Evolutionary conservation across 2,113 vertebrate genomes (phyloP).

Genomic region (Bagarius yarrelli): DNA sequence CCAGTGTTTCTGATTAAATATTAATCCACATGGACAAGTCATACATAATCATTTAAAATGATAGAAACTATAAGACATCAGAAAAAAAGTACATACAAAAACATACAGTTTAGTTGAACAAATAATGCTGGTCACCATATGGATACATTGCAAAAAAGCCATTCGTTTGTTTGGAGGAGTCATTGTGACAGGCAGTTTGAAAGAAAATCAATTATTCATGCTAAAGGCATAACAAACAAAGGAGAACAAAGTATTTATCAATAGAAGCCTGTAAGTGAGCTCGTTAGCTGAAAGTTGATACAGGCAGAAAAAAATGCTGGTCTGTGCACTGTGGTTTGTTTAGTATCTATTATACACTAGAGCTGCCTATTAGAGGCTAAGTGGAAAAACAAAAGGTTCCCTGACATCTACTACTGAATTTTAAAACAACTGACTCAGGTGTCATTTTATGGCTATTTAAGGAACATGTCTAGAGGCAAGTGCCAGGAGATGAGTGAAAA

Average conservation of each 20-base stretch:
- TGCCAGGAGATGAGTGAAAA: not conserved
- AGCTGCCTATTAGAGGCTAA: slow-evolving; percentile 29
- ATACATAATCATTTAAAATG: slow-evolving; percentile 63
- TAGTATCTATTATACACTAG: slow-evolving; percentile 52
- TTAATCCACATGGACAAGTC: slow-evolving; percentile 66
- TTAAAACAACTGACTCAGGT: slow-evolving; percentile 22
- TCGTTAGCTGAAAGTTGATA: slow-evolving; percentile 72
- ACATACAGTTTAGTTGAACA: not conserved
- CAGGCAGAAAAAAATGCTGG: slow-evolving; percentile 52
- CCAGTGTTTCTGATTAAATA: slow-evolving; percentile 76
- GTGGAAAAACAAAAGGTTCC: slow-evolving; percentile 20
- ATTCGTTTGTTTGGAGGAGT: slow-evolving; percentile 54
- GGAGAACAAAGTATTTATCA: slow-evolving; percentile 74
- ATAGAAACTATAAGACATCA: not conserved
- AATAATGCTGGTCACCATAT: slow-evolving; percentile 9
- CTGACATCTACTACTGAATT: slow-evolving; percentile 42
- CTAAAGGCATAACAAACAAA: slow-evolving; percentile 71
- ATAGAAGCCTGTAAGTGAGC: slow-evolving; percentile 61
- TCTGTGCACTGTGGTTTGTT: slow-evolving; percentile 53
- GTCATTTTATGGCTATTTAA: slow-evolving; percentile 35
- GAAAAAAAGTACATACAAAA: slow-evolving; percentile 21
- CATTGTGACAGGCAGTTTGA: slow-evolving; percentile 66
- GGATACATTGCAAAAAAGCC: slow-evolving; percentile 61
- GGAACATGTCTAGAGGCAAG: not conserved
- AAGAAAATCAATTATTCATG: slow-evolving; percentile 75